phyloP scores from a whole-genome alignment of 1,140 invertebrate species.

The Lasaia peninsularis region DNA sequence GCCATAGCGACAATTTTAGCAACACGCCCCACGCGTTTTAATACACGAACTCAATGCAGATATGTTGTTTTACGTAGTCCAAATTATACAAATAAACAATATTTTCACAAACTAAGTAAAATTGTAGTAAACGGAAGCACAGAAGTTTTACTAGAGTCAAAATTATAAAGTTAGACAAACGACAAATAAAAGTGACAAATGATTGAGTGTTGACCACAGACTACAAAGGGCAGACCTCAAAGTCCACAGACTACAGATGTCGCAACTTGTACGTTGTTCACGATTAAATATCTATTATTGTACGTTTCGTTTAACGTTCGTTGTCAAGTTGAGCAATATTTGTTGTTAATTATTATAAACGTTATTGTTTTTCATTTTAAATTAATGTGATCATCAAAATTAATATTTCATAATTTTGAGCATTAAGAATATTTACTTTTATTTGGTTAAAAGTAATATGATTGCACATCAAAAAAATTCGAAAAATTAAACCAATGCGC shows the following conservation, averaged over 20 bases:
- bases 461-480: no score
- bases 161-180: conserved; percentile 14
- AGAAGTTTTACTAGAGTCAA: conserved; percentile 11
- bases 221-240: conserved; percentile 1
- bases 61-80: not conserved
- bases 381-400: no score
- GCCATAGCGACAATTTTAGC: conserved; percentile 54
- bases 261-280: conserved; percentile 13
- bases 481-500: no score
- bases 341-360: no score
- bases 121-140: conserved; percentile 17
- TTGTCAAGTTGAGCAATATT: no score
- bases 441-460: no score
- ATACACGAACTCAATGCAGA: conserved; percentile 21
- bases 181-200: conserved; percentile 21
- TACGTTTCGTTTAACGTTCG: not conserved
- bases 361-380: no score
- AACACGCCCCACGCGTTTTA: conserved; percentile 57
- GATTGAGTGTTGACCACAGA: conserved; percentile 11
- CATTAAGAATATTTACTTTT: no score
- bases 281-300: not conserved
- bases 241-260: not conserved
- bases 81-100: conserved; percentile 17
- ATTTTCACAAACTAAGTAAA: conserved; percentile 22
- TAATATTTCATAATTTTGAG: no score